These are phyloP conservation scores for Diceros bicornis DNA, from an alignment of 2,797 vertebrate species.

Conservation along the genomic window DNA sequence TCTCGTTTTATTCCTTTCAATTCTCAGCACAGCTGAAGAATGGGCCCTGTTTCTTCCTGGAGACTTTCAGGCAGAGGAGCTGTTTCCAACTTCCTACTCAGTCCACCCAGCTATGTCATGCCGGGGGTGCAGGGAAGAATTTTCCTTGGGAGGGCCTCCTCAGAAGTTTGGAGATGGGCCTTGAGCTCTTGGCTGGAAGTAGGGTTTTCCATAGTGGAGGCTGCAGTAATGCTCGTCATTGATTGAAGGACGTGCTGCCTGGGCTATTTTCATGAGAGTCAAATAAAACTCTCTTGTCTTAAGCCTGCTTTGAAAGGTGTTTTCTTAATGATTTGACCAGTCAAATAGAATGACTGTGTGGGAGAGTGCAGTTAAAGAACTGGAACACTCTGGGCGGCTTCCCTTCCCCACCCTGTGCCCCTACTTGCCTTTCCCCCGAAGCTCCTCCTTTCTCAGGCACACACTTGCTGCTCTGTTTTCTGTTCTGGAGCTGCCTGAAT, in stretches of 20 bases:
- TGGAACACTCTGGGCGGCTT: constrained; percentile 6
- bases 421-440: background rate
- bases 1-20: background rate
- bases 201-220: constrained; percentile 88
- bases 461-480: constrained; percentile 51
- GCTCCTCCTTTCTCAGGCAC: background rate
- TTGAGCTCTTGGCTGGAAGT: constrained; percentile 86
- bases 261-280: constrained; percentile 78
- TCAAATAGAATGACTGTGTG: constrained; percentile 62
- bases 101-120: constrained; percentile 66
- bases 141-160: constrained; percentile 89
- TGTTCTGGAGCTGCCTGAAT: constrained; percentile 66
- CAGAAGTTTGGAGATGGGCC: constrained; percentile 88
- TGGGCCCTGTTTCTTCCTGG: background rate
- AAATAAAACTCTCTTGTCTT: constrained; percentile 83
- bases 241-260: constrained; percentile 86
- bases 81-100: background rate
- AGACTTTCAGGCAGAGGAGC: background rate
- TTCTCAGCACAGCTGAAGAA: background rate
- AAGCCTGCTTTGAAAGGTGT: constrained; percentile 79
- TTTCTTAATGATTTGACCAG: constrained; percentile 82
- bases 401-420: background rate
- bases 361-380: background rate
- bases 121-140: constrained; percentile 77
- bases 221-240: constrained; percentile 81